phyloP scores from a whole-genome alignment of 2,888 invertebrate genomes.

The Amiota communis region DNA sequence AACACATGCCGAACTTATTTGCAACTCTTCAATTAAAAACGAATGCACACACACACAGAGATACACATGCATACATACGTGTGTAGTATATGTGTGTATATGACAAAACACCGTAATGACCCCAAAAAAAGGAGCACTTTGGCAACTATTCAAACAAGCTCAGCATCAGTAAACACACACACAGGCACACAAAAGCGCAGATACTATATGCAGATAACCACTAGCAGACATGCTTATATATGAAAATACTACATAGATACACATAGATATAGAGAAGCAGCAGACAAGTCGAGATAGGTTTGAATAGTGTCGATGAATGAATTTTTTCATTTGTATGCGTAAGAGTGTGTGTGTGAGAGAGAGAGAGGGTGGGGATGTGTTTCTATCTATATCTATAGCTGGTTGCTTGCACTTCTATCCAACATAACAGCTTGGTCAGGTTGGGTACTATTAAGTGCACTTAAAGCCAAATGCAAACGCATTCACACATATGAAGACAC shows the following conservation, averaged over 20 bases:
- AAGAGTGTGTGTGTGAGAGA: slow-evolving; percentile 17
- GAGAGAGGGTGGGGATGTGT: slow-evolving; percentile 33
- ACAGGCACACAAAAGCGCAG: background rate
- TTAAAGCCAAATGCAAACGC: slow-evolving; percentile 15
- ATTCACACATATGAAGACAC: background rate
- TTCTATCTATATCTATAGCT: slow-evolving; percentile 31
- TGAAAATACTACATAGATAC: background rate
- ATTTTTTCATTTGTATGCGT: background rate
- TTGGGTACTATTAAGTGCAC: slow-evolving; percentile 20
- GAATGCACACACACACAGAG: no score
- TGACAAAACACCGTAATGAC: slow-evolving; percentile 12
- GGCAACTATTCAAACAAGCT: slow-evolving; percentile 9
- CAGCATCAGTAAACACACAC: background rate
- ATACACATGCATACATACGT: background rate
- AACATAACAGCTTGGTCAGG: slow-evolving; percentile 22
- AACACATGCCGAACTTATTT: background rate
- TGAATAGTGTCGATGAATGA: slow-evolving; percentile 6
- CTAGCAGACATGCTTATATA: background rate
- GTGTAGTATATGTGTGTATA: background rate
- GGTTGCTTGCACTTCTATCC: slow-evolving; percentile 6
- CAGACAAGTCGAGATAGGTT: background rate
- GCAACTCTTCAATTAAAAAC: slow-evolving; percentile 24
- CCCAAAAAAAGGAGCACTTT: slow-evolving; percentile 5
- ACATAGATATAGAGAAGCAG: background rate
- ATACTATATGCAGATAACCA: background rate